Percentiles rank a stretch among this genome's conserved stretches.
Conservation (phyloP, 1,140 invertebrate genomes). For the Drosophila sproati region DNA sequence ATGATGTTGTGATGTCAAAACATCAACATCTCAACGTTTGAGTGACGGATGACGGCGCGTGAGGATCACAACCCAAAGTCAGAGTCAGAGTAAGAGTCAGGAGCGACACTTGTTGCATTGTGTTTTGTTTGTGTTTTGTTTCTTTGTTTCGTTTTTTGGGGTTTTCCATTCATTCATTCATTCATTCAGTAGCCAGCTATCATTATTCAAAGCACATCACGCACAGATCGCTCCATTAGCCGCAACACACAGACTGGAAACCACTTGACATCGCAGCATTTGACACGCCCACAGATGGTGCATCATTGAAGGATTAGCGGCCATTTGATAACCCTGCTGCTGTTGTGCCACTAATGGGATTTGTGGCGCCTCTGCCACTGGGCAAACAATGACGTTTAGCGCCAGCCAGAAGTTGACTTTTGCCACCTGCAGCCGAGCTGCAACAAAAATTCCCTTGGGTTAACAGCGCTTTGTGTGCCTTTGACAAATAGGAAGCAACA, state of each 20-base stretch:
- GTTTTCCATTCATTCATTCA: constrained; percentile 13
- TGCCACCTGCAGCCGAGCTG: constrained; percentile 23
- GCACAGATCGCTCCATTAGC: constrained; percentile 25
- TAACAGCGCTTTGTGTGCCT: constrained; percentile 23
- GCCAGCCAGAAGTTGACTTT: constrained; percentile 43
- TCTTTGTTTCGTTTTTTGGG: constrained; percentile 8
- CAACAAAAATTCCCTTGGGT: constrained; percentile 26
- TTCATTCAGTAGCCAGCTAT: constrained; percentile 36
- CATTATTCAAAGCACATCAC: constrained; percentile 62
- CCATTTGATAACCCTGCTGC: constrained; percentile 60
- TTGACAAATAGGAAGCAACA: constrained; percentile 5
- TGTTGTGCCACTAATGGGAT: constrained; percentile 20
- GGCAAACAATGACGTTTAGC: constrained; percentile 30
- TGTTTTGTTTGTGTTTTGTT: constrained; percentile 9
- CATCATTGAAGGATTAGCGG: constrained; percentile 64
- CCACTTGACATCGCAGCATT: constrained; percentile 39
- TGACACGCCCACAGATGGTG: constrained; percentile 46
- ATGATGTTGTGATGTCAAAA: constrained; percentile 80
- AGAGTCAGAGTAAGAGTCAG: constrained; percentile 10
- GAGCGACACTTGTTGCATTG: constrained; percentile 52
- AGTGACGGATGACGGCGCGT: constrained; percentile 71
- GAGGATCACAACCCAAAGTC: constrained; percentile 56
- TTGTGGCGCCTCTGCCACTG: constrained; percentile 12
- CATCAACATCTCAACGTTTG: constrained; percentile 65
- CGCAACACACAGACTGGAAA: not conserved